A percentile compares a stretch with the other conserved stretches of the same genome.
phyloP scores from a whole-genome alignment of 1,140 invertebrate species.

The Batillaria attramentaria region DNA sequence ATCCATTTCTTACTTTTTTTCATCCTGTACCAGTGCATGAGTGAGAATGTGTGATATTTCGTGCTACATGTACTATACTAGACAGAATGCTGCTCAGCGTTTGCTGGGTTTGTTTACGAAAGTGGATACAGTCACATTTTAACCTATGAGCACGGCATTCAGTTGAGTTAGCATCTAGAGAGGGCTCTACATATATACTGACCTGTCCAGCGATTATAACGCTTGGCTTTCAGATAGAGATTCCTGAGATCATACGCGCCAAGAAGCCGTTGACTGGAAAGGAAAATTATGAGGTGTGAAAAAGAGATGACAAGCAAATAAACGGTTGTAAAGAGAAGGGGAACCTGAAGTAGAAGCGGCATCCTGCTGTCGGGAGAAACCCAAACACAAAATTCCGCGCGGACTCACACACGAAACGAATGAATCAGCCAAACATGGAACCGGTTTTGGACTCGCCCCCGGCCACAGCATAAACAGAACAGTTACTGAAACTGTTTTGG shows the following conservation, averaged over 20 bases:
- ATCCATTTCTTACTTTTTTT: too few species aligned
- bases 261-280: constrained; percentile 12
- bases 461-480: too few species aligned
- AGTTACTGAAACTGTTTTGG: too few species aligned
- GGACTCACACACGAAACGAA: too few species aligned
- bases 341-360: neutral
- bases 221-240: neutral
- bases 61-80: too few species aligned
- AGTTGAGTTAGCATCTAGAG: neutral
- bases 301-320: neutral
- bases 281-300: constrained; percentile 6
- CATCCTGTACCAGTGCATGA: too few species aligned
- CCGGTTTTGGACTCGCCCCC: too few species aligned
- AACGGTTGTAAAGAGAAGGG: neutral
- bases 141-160: neutral
- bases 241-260: neutral
- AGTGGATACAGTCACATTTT: neutral
- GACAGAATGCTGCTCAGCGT: neutral
- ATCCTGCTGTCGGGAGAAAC: too few species aligned
- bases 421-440: too few species aligned
- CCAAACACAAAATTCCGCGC: too few species aligned
- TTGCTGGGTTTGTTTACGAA: neutral
- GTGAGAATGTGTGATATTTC: too few species aligned
- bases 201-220: constrained; percentile 1
- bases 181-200: neutral